Percentiles rank a stretch among this genome's conserved stretches.
These are phyloP conservation scores for Tuta absoluta DNA, from an alignment of 2,888 invertebrate species.

Conservation along the genomic window DNA sequence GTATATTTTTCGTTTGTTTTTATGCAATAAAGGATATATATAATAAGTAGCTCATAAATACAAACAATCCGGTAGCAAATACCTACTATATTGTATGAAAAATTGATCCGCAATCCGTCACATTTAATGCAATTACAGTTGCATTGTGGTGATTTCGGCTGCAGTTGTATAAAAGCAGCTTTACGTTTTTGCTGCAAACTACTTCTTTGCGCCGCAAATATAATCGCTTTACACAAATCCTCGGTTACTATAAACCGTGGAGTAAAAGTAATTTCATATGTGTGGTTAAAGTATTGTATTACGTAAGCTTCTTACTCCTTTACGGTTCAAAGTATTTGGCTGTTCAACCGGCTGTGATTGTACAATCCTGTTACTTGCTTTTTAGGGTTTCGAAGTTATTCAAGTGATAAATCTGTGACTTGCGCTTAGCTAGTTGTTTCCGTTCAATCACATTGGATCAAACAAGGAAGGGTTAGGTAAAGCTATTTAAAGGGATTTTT, in stretches of 20 bases:
- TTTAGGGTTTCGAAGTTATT: slow-evolving; percentile 14
- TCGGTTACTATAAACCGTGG: background rate
- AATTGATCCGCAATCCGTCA: slow-evolving; percentile 4
- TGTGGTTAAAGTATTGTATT: background rate
- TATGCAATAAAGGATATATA: too few species aligned
- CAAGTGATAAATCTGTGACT: background rate
- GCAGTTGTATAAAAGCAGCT: background rate
- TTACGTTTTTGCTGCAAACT: background rate
- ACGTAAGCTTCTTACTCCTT: background rate
- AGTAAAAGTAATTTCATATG: background rate
- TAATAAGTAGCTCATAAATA: background rate
- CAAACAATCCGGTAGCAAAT: slow-evolving; percentile 8
- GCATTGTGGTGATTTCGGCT: slow-evolving; percentile 11
- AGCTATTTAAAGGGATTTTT: too few species aligned
- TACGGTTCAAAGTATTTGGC: slow-evolving; percentile 16
- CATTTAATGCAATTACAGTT: slow-evolving; percentile 16
- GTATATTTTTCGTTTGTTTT: too few species aligned
- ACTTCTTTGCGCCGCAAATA: background rate
- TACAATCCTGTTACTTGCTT: slow-evolving; percentile 9
- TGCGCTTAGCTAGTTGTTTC: background rate
- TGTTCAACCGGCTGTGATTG: slow-evolving; percentile 18
- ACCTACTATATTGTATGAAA: background rate
- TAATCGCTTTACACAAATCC: slow-evolving; percentile 1
- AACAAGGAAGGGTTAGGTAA: too few species aligned
- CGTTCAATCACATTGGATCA: background rate